Conservation (phyloP, 2,888 invertebrate genomes). For the Thera obeliscata region DNA sequence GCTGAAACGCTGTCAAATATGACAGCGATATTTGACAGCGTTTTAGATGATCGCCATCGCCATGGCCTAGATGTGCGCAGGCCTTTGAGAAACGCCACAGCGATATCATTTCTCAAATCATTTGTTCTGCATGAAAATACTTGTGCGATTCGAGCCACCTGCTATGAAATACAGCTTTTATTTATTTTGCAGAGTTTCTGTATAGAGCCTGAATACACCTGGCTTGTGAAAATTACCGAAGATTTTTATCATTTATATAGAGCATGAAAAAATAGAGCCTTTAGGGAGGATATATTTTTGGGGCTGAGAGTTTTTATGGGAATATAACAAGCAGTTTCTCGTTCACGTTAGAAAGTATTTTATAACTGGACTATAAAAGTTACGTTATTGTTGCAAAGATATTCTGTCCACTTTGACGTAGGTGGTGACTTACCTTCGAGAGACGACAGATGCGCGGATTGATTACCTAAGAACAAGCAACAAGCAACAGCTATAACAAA, state of each 20-base stretch:
- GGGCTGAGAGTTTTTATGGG: neutral
- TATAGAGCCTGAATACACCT: neutral
- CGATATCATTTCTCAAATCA: slow-evolving; percentile 7
- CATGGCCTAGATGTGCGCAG: no score
- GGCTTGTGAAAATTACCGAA: neutral
- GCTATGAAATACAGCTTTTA: slow-evolving; percentile 18
- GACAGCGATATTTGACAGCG: no score
- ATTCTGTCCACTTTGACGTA: neutral
- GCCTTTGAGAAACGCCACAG: no score
- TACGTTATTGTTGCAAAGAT: neutral
- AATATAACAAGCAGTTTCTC: neutral
- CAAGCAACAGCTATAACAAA: no score
- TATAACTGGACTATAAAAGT: neutral
- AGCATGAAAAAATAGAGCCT: neutral
- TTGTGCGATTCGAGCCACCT: slow-evolving; percentile 15
- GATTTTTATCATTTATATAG: neutral
- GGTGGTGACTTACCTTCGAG: no score
- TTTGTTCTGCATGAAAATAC: slow-evolving; percentile 13
- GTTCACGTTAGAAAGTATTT: neutral
- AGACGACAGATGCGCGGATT: no score
- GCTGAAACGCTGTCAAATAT: no score
- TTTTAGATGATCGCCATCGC: no score
- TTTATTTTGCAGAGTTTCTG: neutral
- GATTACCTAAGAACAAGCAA: neutral
- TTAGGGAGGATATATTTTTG: neutral